Conservation (phyloP, 2,797 vertebrate species). For the Spinibarbus caldwelli region DNA sequence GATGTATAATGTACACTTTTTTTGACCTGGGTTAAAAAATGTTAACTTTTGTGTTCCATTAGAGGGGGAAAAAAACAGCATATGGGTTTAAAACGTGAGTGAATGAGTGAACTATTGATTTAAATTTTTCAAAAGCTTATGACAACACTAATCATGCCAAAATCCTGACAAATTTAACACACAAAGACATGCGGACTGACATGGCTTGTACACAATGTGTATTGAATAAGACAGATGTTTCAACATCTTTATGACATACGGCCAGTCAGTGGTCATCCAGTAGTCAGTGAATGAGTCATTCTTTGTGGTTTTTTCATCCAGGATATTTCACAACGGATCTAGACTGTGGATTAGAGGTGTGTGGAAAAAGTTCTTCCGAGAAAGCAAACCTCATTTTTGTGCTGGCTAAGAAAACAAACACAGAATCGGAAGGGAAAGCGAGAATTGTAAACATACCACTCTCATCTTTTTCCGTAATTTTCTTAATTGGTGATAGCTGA, state of each 20-base stretch:
- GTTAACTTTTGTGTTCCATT: not conserved
- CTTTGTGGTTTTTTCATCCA: constrained; percentile 27
- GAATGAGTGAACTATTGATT: not conserved
- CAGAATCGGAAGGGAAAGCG: constrained; percentile 53
- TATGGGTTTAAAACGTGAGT: not conserved
- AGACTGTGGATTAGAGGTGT: constrained; percentile 52
- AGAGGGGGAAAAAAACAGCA: too few relatives aligned
- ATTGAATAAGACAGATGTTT: constrained; percentile 29
- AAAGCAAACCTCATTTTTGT: constrained; percentile 52
- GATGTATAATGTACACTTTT: not conserved
- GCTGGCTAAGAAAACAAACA: constrained; percentile 64
- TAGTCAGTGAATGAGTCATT: constrained; percentile 47
- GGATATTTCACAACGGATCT: constrained; percentile 49
- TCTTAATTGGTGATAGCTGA: too few relatives aligned
- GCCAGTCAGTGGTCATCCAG: constrained; percentile 32
- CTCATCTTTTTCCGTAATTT: constrained; percentile 35
- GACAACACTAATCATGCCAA: not conserved
- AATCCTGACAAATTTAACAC: not conserved
- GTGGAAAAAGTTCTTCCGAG: constrained; percentile 44
- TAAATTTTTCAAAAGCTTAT: not conserved
- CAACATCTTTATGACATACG: not conserved
- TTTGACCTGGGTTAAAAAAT: not conserved
- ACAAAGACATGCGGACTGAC: not conserved
- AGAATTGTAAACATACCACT: constrained; percentile 56
- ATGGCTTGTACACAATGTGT: constrained; percentile 5